These are phyloP conservation scores for Dendrocincla tyrannina DNA, from an alignment of 2,797 vertebrate species.

Conservation along the genomic window DNA sequence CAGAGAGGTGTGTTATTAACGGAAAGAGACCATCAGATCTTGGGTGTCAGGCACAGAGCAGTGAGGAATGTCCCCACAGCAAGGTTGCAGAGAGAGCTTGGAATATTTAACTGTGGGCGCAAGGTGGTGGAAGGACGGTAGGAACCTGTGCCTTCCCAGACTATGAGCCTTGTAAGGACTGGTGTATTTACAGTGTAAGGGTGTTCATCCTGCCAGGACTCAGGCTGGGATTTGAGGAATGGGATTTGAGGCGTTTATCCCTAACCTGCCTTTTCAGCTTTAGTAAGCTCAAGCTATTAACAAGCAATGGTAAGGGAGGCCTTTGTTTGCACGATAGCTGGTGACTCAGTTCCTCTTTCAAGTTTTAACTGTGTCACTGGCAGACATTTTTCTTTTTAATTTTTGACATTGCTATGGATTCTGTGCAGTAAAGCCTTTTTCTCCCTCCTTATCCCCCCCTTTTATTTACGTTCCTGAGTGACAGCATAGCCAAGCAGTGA, in stretches of 20 bases:
- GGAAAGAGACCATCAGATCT: background rate
- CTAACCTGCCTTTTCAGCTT: background rate
- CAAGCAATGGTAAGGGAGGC: background rate
- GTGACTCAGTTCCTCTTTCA: constrained; percentile 9
- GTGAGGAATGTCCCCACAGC: background rate
- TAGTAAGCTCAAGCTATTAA: constrained; percentile 21
- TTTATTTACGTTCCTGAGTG: constrained; percentile 67
- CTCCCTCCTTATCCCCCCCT: background rate
- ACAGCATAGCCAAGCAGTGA: constrained; percentile 31
- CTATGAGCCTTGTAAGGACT: background rate
- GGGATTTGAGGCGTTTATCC: background rate
- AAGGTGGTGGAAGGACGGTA: background rate
- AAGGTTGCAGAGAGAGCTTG: background rate
- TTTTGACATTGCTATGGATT: constrained; percentile 47
- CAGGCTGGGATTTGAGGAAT: background rate
- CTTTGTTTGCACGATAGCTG: background rate
- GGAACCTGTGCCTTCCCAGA: background rate
- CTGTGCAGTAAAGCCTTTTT: constrained; percentile 6
- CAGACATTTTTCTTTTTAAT: constrained; percentile 23
- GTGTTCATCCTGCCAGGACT: background rate
- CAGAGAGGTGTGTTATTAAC: background rate
- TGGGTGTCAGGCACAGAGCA: background rate
- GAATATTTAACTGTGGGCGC: background rate
- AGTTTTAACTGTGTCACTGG: background rate
- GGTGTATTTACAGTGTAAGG: background rate